phyloP scores from a whole-genome alignment of 1,140 invertebrate species.

The Araneus ventricosus region DNA sequence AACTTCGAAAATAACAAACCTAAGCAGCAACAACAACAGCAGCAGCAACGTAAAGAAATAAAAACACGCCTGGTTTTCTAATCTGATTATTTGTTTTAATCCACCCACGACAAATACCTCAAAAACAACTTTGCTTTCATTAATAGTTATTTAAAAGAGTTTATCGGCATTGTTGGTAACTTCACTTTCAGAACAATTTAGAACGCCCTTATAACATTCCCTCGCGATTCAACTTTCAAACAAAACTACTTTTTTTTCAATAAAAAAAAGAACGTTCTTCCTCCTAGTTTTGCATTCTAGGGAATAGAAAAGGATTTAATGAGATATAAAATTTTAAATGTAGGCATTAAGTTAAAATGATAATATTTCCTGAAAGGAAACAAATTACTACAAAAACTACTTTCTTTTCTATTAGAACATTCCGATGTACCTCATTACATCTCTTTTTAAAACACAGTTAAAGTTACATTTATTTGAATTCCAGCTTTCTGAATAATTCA shows the following conservation, averaged over 20 bases:
- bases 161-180: background rate
- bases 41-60: no score
- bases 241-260: background rate
- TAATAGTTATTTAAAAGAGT: background rate
- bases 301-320: background rate
- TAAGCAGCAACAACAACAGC: no score
- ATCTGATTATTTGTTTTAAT: background rate
- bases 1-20: no score
- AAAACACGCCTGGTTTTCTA: no score
- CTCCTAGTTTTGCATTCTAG: background rate
- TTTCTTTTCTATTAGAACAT: background rate
- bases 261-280: background rate
- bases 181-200: background rate
- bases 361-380: background rate
- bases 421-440: background rate
- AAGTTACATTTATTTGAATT: background rate
- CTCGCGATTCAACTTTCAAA: background rate
- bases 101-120: background rate
- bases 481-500: constrained; percentile 1
- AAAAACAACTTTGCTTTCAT: background rate
- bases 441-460: background rate
- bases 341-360: background rate
- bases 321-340: background rate
- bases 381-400: background rate
- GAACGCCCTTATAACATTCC: background rate